Base-by-base conservation (phyloP, 2,113 vertebrate species). In the Platysternon megacephalum region DNA sequence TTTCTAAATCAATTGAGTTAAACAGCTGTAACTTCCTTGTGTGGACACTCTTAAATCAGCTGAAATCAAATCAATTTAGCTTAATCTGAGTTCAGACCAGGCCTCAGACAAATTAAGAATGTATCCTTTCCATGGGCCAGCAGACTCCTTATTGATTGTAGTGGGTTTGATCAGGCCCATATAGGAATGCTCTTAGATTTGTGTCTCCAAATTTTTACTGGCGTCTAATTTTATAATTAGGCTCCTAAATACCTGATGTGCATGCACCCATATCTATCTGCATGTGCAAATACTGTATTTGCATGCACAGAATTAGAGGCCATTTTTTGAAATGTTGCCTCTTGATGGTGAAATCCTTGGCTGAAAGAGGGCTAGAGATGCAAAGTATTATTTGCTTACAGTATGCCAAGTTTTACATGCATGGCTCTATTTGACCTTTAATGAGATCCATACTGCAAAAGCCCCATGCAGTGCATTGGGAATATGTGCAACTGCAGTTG, bases 381-480 rank as follows among this genome's bases (percentile, higher is more conserved):
- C 19, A 81, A 26, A 53, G n/a, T 81, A 89, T 56, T 93, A 72
- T 93, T 95, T 96, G 84, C 94, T 86, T 91, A 93, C 28, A 89
- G 79, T 91, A 0, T 93, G 83, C 85, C 89, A 95, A 89, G 79
- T 91, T 95, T 95, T 82, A 89, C 10, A 86, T 93, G 85, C 79
- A 46, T 91, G 84, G 65, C n/a, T 22, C 42, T 46, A 93, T 91
- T 94, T 94, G 92, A 95, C 93, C 89, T 94, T 52, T 95, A 97
- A 97, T 89, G 78, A 96, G 91, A 91, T 83, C 65, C 92, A 95
- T 29, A 86, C 92, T 95, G 84, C 74, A 65, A 85, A 95, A 94
- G 24, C 1, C 0, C 78, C 81, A 14, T 55, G 87, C 39, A 74
- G 65, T 86, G 91, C 94, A 24, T 24, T 92, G 85, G 87, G 92